phyloP scores from a whole-genome alignment of 2,888 invertebrate species.

The Pogonocherus hispidulus region DNA sequence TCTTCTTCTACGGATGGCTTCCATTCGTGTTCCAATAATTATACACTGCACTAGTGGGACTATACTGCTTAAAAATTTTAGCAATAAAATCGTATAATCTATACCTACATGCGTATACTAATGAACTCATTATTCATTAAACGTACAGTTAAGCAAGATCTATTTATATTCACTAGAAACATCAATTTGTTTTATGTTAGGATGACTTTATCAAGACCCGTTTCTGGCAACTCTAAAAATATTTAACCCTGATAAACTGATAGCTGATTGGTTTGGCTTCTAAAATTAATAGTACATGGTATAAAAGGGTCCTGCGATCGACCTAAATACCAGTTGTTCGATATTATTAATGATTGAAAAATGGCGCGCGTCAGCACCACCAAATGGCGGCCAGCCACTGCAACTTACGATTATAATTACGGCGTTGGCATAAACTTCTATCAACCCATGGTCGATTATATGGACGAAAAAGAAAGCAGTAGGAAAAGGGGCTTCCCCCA shows the following conservation, averaged over 20 bases:
- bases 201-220: background rate
- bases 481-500: constrained; percentile 71
- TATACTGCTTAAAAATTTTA: no score
- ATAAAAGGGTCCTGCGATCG: constrained; percentile 53
- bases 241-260: constrained; percentile 40
- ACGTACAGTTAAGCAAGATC: background rate
- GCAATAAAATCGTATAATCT: no score
- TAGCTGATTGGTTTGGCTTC: constrained; percentile 58
- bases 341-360: constrained; percentile 37
- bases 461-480: constrained; percentile 76
- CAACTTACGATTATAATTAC: constrained; percentile 86
- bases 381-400: constrained; percentile 72
- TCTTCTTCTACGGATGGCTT: no score
- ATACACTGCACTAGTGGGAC: no score
- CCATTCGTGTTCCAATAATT: no score
- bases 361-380: constrained; percentile 49
- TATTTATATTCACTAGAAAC: constrained; percentile 8
- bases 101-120: no score
- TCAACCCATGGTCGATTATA: constrained; percentile 89
- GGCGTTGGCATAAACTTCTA: constrained; percentile 88
- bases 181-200: background rate
- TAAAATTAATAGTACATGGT: constrained; percentile 44
- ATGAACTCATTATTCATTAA: no score
- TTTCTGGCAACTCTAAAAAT: constrained; percentile 36
- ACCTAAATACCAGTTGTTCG: constrained; percentile 49